A percentile compares a stretch with the other conserved stretches of the same genome.
Conservation (phyloP, 2,888 invertebrate genomes). For the Zootermopsis nevadensis region DNA sequence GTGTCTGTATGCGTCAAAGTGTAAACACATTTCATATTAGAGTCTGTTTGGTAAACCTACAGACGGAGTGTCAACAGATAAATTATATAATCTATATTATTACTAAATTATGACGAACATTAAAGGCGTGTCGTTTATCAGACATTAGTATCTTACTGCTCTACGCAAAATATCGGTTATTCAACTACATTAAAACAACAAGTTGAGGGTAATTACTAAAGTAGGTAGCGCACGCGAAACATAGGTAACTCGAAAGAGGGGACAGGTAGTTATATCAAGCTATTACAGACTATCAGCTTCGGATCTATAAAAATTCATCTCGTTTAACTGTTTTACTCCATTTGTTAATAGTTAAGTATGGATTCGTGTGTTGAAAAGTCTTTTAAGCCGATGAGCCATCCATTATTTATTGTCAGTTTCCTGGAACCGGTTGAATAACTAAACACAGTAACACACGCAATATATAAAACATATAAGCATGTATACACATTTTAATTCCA, state of each 20-base stretch:
- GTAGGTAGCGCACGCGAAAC: background rate
- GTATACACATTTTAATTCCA: too few species aligned
- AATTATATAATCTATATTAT: background rate
- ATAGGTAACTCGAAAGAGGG: background rate
- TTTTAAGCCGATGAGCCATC: background rate
- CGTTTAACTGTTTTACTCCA: background rate
- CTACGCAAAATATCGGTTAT: background rate
- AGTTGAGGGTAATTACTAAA: background rate
- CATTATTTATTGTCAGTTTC: conserved; percentile 38
- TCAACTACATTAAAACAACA: background rate
- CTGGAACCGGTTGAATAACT: conserved; percentile 23
- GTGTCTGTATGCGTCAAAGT: too few species aligned
- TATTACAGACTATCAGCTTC: background rate
- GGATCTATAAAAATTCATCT: background rate
- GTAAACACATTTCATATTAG: background rate
- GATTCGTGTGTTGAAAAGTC: conserved; percentile 24
- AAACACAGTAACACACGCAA: background rate
- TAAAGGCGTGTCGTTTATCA: background rate
- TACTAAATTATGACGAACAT: background rate
- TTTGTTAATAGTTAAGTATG: conserved; percentile 22
- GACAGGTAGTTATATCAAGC: too few species aligned
- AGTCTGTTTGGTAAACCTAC: background rate
- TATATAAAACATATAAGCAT: too few species aligned
- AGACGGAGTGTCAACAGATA: background rate
- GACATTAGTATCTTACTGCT: background rate